phyloP scores from a whole-genome alignment of 1,140 invertebrate genomes.

The Teleogryllus occipitalis region DNA sequence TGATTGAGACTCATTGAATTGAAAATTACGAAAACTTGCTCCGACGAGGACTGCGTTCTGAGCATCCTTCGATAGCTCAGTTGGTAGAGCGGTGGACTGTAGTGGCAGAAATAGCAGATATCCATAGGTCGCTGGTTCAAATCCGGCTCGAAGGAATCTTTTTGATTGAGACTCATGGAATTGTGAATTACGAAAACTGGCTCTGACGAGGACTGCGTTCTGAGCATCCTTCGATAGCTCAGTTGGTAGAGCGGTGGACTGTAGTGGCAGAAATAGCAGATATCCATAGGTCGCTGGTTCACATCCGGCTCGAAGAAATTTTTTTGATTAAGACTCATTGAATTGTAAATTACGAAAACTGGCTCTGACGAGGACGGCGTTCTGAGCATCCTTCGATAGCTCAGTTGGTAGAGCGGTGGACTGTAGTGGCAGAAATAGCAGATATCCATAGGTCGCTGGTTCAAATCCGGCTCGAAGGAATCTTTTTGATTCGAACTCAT shows the following conservation, averaged over 20 bases:
- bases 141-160: conserved; percentile 15
- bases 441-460: conserved; percentile 58
- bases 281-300: too few species aligned
- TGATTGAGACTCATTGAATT: too few species aligned
- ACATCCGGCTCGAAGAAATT: too few species aligned
- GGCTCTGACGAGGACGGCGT: too few species aligned
- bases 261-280: neutral
- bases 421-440: neutral
- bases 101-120: neutral
- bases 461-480: conserved; percentile 60
- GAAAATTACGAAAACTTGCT: too few species aligned
- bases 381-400: neutral
- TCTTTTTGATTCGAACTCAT: neutral
- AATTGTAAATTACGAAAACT: neutral
- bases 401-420: neutral
- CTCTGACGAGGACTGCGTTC: too few species aligned
- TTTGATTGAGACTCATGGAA: too few species aligned
- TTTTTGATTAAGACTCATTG: too few species aligned
- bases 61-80: too few species aligned
- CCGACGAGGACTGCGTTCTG: too few species aligned
- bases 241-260: conserved; percentile 2
- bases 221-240: neutral
- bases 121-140: conserved; percentile 17
- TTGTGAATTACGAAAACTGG: neutral
- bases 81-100: too few species aligned